Evolutionary conservation across 2,113 vertebrate species (phyloP).

Genomic region (Pipra filicauda): DNA sequence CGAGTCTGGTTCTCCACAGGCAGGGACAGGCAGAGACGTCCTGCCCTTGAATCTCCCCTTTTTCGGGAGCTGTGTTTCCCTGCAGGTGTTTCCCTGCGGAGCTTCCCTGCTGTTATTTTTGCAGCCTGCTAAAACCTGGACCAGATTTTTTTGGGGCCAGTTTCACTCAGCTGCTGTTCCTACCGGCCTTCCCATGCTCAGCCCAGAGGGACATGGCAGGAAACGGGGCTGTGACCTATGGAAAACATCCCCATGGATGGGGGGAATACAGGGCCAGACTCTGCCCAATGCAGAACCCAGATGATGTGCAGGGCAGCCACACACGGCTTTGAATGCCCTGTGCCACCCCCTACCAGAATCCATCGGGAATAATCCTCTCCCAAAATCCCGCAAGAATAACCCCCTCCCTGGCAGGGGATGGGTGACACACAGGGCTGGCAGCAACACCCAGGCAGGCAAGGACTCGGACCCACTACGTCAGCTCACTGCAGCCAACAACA

Average conservation of each 20-base stretch:
- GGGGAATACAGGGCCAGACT: not conserved
- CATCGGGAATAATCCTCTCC: not conserved
- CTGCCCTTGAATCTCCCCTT: constrained; percentile 15
- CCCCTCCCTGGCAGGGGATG: not conserved
- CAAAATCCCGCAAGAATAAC: not conserved
- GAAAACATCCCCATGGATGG: rapidly evolving
- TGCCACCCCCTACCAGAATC: not conserved
- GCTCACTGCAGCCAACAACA: not conserved
- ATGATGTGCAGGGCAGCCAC: not conserved
- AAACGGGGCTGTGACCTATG: rapidly evolving
- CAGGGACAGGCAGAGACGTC: not conserved
- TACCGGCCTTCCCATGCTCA: not conserved
- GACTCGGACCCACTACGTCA: not conserved
- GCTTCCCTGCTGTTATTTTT: constrained; percentile 41
- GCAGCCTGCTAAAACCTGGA: constrained; percentile 14
- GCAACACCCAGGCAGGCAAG: not conserved
- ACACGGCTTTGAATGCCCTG: not conserved
- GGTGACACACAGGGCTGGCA: not conserved
- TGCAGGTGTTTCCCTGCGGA: not conserved
- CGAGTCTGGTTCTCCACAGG: rapidly evolving
- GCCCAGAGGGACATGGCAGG: not conserved
- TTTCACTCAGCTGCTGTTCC: not conserved
- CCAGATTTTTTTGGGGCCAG: constrained; percentile 35
- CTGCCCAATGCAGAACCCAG: rapidly evolving
- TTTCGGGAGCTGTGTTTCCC: rapidly evolving